A percentile compares a stretch with the other conserved stretches of the same genome.
phyloP scores from a whole-genome alignment of 2,113 vertebrate species.

The Mustela nigripes region DNA sequence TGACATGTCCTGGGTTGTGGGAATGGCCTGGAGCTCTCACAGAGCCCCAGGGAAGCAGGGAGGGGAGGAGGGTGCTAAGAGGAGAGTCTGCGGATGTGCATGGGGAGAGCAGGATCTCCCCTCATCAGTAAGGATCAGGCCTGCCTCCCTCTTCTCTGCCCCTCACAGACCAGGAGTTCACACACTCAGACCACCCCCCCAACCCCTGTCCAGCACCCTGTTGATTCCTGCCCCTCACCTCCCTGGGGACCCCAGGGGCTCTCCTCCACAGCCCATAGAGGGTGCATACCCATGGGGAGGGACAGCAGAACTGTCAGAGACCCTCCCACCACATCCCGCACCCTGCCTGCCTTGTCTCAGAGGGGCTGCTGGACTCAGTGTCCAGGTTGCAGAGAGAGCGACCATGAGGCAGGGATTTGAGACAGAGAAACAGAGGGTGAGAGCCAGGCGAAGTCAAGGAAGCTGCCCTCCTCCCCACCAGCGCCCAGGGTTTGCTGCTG shows the following conservation, averaged over 20 bases:
- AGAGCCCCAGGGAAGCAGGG: neutral
- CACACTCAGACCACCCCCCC: neutral
- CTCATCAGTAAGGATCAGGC: neutral
- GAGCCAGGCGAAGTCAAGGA: neutral
- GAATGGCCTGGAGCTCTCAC: neutral
- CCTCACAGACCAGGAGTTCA: neutral
- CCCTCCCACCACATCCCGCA: neutral
- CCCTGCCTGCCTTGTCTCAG: neutral
- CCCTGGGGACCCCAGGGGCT: neutral
- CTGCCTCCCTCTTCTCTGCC: neutral
- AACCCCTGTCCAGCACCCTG: neutral
- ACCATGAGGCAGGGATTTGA: neutral
- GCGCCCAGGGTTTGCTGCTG: conserved; percentile 66
- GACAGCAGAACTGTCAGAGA: neutral
- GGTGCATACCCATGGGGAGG: neutral
- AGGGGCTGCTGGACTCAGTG: neutral
- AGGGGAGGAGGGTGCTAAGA: neutral
- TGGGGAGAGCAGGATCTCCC: neutral
- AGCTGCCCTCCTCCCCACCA: neutral
- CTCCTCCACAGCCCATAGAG: neutral
- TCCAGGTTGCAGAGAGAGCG: neutral
- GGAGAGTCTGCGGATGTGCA: neutral
- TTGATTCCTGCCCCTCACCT: neutral
- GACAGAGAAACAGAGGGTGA: neutral
- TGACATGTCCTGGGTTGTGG: neutral